phyloP scores from a whole-genome alignment of 2,797 vertebrate species.

The Muscicapa striata region DNA sequence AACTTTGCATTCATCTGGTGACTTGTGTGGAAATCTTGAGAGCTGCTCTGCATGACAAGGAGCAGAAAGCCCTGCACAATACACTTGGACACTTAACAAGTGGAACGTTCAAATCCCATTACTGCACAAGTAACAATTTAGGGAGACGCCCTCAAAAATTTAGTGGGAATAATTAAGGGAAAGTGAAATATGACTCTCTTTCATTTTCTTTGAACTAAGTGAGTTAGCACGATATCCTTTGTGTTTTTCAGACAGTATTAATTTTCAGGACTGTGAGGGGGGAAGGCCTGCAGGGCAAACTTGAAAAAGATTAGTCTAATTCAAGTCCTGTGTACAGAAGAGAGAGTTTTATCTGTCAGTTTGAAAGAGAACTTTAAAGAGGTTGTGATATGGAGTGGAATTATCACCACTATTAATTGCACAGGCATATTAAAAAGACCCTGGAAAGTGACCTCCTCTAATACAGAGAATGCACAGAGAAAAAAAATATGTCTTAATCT shows the following conservation, averaged over 20 bases:
- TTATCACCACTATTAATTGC: constrained; percentile 83
- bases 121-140: constrained; percentile 7
- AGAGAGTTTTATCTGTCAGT: constrained; percentile 75
- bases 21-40: neutral
- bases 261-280: constrained; percentile 73
- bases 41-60: neutral
- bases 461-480: constrained; percentile 77
- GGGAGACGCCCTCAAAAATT: constrained; percentile 66
- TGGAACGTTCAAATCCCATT: constrained; percentile 14
- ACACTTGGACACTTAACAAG: neutral
- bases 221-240: constrained; percentile 69
- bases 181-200: constrained; percentile 4
- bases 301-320: constrained; percentile 80
- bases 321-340: constrained; percentile 70
- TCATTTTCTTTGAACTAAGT: constrained; percentile 58
- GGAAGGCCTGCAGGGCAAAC: constrained; percentile 72
- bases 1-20: neutral
- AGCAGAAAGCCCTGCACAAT: neutral
- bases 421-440: constrained; percentile 84
- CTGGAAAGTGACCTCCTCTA: constrained; percentile 82
- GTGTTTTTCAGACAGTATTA: constrained; percentile 78
- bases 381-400: constrained; percentile 73
- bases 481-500: constrained; percentile 82
- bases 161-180: constrained; percentile 77
- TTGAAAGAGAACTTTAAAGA: constrained; percentile 79